phyloP scores from a whole-genome alignment of 1,140 invertebrate species.

The Stenopsyche tienmushanensis region DNA sequence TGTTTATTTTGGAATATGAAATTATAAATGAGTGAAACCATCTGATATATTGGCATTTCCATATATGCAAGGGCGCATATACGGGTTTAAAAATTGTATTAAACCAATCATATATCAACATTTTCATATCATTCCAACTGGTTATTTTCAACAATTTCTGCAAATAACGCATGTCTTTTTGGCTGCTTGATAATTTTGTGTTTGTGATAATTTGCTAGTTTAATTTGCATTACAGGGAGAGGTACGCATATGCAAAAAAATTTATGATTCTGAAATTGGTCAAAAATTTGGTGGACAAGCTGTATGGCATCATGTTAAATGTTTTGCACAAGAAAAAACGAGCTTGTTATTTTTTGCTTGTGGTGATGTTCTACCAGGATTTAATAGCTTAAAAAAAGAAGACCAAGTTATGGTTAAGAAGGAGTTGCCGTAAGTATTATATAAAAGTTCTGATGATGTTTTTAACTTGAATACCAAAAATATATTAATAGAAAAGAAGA shows the following conservation, averaged over 20 bases:
- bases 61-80: too few species aligned
- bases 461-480: conserved; percentile 6
- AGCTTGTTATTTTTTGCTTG: conserved; percentile 75
- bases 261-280: conserved; percentile 79
- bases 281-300: conserved; percentile 77
- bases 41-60: too few species aligned
- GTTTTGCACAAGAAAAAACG: conserved; percentile 79
- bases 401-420: conserved; percentile 72
- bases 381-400: conserved; percentile 67
- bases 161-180: background rate
- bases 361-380: conserved; percentile 74
- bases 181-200: background rate
- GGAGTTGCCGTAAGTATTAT: conserved; percentile 63
- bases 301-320: conserved; percentile 90
- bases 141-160: background rate
- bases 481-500: conserved; percentile 20
- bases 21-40: too few species aligned
- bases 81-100: too few species aligned
- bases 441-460: background rate
- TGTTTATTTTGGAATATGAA: too few species aligned
- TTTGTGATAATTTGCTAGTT: background rate
- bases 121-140: background rate
- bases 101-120: too few species aligned
- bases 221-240: conserved; percentile 58
- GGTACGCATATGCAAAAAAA: conserved; percentile 82